These are phyloP conservation scores for Craniophora ligustri DNA, from an alignment of 2,888 invertebrate genomes.

Conservation along the genomic window DNA sequence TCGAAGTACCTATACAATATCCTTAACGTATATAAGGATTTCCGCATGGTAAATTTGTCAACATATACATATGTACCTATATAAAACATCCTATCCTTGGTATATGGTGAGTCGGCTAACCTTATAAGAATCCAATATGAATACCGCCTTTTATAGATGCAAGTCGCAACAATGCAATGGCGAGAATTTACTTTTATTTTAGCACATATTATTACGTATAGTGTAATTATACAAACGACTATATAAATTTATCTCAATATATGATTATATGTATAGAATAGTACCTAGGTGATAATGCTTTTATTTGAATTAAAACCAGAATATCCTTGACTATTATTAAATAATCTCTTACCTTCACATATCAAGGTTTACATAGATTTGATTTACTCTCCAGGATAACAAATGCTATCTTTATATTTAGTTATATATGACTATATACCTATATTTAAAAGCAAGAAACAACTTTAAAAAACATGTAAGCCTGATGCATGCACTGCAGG, in stretches of 20 bases:
- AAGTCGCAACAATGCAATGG: constrained; percentile 5
- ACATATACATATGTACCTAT: constrained; percentile 8
- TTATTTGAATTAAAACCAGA: background rate
- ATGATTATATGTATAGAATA: too few species aligned
- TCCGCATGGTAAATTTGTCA: constrained; percentile 48
- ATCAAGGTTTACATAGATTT: background rate
- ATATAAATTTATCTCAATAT: background rate
- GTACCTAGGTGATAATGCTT: too few species aligned
- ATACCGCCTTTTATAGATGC: constrained; percentile 13
- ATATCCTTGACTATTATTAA: too few species aligned
- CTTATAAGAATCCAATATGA: constrained; percentile 30
- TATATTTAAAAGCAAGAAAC: constrained; percentile 22
- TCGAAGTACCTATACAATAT: constrained; percentile 41
- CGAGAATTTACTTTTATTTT: constrained; percentile 2
- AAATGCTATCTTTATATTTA: background rate
- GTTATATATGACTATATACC: background rate
- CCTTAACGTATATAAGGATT: constrained; percentile 45
- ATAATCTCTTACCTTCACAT: background rate
- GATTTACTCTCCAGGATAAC: background rate
- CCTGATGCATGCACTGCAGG: constrained; percentile 51
- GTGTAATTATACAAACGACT: background rate
- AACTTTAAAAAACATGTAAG: constrained; percentile 47
- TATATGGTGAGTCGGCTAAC: constrained; percentile 14
- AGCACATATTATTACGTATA: background rate
- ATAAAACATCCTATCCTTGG: constrained; percentile 1